A percentile compares a stretch with the other conserved stretches of the same genome.
These are phyloP conservation scores for Caenorhabditis uteleia DNA, from an alignment of 2,888 invertebrate species.

Conservation along the genomic window DNA sequence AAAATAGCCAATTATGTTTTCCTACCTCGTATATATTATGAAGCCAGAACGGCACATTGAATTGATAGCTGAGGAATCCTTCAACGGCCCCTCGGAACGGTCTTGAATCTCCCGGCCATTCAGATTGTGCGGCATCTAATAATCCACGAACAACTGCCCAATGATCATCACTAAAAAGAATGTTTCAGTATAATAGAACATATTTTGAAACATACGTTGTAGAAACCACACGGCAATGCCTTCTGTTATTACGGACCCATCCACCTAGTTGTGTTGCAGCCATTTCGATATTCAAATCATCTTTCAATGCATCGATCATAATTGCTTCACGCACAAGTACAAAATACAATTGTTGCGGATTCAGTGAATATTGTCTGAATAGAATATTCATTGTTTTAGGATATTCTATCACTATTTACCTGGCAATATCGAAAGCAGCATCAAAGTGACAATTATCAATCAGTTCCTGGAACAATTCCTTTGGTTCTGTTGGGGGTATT, in stretches of 20 bases:
- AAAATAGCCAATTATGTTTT: not conserved
- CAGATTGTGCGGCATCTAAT: conserved; percentile 13
- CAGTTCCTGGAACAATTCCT: conserved; percentile 42
- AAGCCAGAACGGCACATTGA: conserved; percentile 42
- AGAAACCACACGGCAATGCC: conserved; percentile 20
- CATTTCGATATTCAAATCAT: conserved; percentile 19
- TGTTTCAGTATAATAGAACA: not conserved
- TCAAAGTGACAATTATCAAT: conserved; percentile 55
- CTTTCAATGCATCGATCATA: conserved; percentile 30
- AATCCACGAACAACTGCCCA: conserved; percentile 43
- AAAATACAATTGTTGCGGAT: conserved; percentile 37
- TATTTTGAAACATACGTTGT: conserved; percentile 5
- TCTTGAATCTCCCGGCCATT: conserved; percentile 39
- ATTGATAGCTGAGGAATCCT: conserved; percentile 27
- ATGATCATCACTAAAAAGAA: conserved; percentile 28
- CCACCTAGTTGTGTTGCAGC: conserved; percentile 24
- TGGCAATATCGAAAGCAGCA: conserved; percentile 54
- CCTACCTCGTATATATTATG: conserved; percentile 31
- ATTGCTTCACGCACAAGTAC: conserved; percentile 51
- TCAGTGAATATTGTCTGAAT: conserved; percentile 49
- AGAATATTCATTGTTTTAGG: conserved; percentile 10
- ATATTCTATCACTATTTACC: too few relatives aligned
- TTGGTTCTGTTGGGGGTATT: conserved; percentile 51
- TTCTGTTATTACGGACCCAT: conserved; percentile 39
- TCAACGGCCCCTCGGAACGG: conserved; percentile 35